Base-by-base conservation (phyloP, 2,113 vertebrate genomes). In the Tachuris rubrigastra region DNA sequence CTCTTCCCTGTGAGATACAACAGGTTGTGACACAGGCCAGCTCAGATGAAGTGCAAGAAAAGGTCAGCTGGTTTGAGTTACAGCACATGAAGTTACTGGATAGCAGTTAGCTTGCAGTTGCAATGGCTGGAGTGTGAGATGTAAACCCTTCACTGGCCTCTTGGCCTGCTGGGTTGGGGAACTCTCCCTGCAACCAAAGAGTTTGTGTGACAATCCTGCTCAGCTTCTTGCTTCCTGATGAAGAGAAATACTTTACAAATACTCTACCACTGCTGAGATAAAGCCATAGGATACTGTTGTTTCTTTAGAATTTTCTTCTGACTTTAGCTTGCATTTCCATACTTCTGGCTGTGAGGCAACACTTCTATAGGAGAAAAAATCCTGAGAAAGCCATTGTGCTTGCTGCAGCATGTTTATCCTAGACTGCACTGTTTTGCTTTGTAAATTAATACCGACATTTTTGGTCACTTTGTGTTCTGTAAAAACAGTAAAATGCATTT, bases 31-130 rank as follows among this genome's bases (percentile, higher is more conserved):
- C 50, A 22, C 27, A n/a, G 87, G 13, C 41, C 21, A 52, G 69
- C 49, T 72, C 20, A 23, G 71, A 14, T 63, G 60, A 73, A 75
- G 58, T 30, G 12, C n/a, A 52, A 63, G 66, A 12, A 94, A 97
- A 97, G 96, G 97, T 96, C 94, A 91, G 22, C 59, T 62, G 46
- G 81, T 67, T 97, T 30, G 13, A 52, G 66, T 97, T 97, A 91
- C 76, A 90, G 85, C 68, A 33, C 63, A 19, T 76, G 37, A 59
- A 91, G 97, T 96, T 97, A 97, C 23, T 71, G 71, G 92, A 97
- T 62, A 93, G 86, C 78, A 44, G 21, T 12, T 30, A 66, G 52
- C 52, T 79, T 5, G 11, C 4, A 4, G 72, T 72, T 68, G 60
- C 8, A 22, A 5, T 27, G 59, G 35, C 42, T 17, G 3, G 42